A percentile compares a stretch with the other conserved stretches of the same genome.
These are phyloP conservation scores for Orius insidiosus DNA, from an alignment of 1,140 invertebrate genomes.

Conservation along the genomic window DNA sequence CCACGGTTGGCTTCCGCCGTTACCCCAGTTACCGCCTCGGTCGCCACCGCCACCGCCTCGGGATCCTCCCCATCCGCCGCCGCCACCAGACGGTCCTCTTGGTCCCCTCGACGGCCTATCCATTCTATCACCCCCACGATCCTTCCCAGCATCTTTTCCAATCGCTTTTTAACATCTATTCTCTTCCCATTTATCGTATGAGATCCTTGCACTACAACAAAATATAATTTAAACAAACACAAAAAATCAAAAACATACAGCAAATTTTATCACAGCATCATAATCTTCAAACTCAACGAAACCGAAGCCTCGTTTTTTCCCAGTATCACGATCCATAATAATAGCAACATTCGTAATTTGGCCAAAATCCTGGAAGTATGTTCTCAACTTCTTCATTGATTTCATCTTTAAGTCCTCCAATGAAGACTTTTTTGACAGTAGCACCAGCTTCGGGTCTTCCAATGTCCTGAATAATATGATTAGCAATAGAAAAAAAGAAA, in stretches of 20 bases:
- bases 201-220: constrained; percentile 20
- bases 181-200: constrained; percentile 20
- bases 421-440: constrained; percentile 45
- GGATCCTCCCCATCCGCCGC: constrained; percentile 18
- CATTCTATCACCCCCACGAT: too few relatives aligned
- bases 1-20: constrained; percentile 15
- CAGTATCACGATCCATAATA: constrained; percentile 80
- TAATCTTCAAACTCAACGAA: constrained; percentile 95
- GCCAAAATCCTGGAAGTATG: constrained; percentile 74
- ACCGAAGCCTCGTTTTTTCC: constrained; percentile 82
- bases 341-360: constrained; percentile 70
- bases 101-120: constrained; percentile 10
- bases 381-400: constrained; percentile 69
- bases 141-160: too few relatives aligned
- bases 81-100: constrained; percentile 1
- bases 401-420: constrained; percentile 64
- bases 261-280: constrained; percentile 90
- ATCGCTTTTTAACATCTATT: constrained; percentile 23
- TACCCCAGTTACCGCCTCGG: constrained; percentile 18
- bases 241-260: too few relatives aligned
- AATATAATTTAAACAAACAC: too few relatives aligned
- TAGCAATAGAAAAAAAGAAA: background rate
- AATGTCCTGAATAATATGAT: constrained; percentile 27
- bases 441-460: constrained; percentile 39
- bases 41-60: constrained; percentile 9